A percentile compares a stretch with the other conserved stretches of the same genome.
Evolutionary conservation across 2,888 invertebrate genomes (phyloP).

Genomic region (Campoletis raptor): DNA sequence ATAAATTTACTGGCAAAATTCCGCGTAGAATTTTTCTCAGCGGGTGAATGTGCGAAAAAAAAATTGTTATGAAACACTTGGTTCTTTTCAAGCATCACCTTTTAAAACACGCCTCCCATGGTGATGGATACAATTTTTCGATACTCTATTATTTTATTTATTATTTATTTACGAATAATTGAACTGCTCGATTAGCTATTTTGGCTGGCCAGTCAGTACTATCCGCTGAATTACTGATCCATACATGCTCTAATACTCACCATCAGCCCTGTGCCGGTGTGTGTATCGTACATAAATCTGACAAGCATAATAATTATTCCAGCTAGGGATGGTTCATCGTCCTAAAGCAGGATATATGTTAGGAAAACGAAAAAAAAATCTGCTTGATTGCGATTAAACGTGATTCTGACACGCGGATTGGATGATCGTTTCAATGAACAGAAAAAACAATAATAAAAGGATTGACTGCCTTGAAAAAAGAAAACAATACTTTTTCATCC

Average conservation of each 20-base stretch:
- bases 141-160: background rate
- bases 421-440: background rate
- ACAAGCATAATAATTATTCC: no score
- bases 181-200: background rate
- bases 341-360: background rate
- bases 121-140: background rate
- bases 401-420: background rate
- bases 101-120: background rate
- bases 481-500: background rate
- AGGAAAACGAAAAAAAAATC: background rate
- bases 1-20: background rate
- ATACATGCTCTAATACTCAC: no score
- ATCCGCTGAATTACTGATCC: background rate
- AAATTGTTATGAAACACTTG: background rate
- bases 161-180: background rate
- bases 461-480: background rate
- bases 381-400: background rate
- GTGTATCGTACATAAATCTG: no score
- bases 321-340: background rate
- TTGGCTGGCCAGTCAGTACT: background rate
- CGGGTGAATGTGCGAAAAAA: background rate
- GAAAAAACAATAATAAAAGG: background rate
- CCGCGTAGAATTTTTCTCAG: constrained; percentile 9
- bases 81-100: background rate
- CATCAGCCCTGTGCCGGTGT: no score